These are phyloP conservation scores for Ernsta delagoae DNA, from an alignment of 2,888 invertebrate species.

Conservation along the genomic window DNA sequence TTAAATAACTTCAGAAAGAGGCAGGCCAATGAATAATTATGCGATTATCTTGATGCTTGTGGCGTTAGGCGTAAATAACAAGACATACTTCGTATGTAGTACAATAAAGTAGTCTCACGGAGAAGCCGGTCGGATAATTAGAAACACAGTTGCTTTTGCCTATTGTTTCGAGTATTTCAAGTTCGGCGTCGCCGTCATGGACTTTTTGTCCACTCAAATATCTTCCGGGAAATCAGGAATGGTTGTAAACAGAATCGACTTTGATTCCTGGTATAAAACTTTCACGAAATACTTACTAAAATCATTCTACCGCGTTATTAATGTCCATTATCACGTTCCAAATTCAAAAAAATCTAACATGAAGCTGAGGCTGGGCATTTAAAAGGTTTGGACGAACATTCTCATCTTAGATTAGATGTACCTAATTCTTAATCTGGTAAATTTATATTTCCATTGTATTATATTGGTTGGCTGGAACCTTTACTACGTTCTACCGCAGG, in stretches of 20 bases:
- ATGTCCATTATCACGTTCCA: background rate
- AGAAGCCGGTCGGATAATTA: conserved; percentile 41
- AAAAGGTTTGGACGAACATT: too few species aligned
- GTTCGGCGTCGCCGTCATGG: conserved; percentile 51
- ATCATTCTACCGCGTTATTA: background rate
- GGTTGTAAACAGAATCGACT: conserved; percentile 19
- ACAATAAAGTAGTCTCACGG: conserved; percentile 7
- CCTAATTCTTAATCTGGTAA: too few species aligned
- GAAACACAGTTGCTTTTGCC: conserved; percentile 57
- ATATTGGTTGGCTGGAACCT: too few species aligned
- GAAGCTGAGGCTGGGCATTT: too few species aligned
- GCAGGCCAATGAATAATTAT: background rate
- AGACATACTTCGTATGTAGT: conserved; percentile 1
- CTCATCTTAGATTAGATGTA: too few species aligned
- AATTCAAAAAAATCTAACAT: too few species aligned
- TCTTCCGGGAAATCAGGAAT: conserved; percentile 63
- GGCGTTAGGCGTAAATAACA: background rate
- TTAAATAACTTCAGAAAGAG: background rate
- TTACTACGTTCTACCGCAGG: too few species aligned
- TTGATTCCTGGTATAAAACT: conserved; percentile 27
- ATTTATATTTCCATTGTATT: too few species aligned
- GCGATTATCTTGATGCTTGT: background rate
- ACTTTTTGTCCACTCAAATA: conserved; percentile 65
- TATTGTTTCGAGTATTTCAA: conserved; percentile 57
- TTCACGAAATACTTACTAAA: conserved; percentile 12